Percentiles rank a stretch among this genome's conserved stretches.
Evolutionary conservation across 2,888 invertebrate genomes (phyloP).

Genomic region (Tryphoninae sp.): DNA sequence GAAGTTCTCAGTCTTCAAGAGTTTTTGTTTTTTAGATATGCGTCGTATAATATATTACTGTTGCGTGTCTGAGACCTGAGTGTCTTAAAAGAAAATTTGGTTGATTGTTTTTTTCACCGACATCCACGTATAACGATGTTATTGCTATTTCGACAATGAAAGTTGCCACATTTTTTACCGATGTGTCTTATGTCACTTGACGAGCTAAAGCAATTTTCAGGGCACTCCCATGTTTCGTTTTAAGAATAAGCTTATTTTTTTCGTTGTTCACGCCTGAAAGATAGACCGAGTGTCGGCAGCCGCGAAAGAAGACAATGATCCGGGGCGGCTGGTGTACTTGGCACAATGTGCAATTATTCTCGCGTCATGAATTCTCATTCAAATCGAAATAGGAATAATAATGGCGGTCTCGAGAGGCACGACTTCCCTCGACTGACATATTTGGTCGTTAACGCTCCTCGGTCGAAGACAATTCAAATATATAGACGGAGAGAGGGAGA

Average conservation of each 20-base stretch:
- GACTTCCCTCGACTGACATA: constrained; percentile 37
- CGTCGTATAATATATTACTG: not conserved
- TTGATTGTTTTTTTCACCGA: constrained; percentile 8
- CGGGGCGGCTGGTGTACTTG: constrained; percentile 32
- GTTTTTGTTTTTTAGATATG: too few species aligned
- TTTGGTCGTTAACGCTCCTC: constrained; percentile 39
- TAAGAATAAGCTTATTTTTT: constrained; percentile 54
- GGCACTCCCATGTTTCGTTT: constrained; percentile 64
- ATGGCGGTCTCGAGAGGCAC: constrained; percentile 43
- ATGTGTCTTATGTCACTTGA: constrained; percentile 52
- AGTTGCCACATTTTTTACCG: constrained; percentile 44
- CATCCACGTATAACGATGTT: constrained; percentile 34
- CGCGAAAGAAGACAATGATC: constrained; percentile 56
- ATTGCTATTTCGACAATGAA: constrained; percentile 19
- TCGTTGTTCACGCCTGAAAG: constrained; percentile 53
- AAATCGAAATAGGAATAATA: constrained; percentile 57
- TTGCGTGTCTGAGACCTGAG: constrained; percentile 6
- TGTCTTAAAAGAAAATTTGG: constrained; percentile 23
- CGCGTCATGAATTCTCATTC: constrained; percentile 64
- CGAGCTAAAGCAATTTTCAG: constrained; percentile 50
- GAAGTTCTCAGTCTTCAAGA: too few species aligned
- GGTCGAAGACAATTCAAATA: not conserved
- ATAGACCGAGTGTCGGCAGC: constrained; percentile 54
- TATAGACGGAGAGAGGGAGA: too few species aligned
- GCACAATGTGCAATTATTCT: constrained; percentile 64